Conservation (phyloP, 1,140 invertebrate genomes). For the Hirudo medicinalis region DNA sequence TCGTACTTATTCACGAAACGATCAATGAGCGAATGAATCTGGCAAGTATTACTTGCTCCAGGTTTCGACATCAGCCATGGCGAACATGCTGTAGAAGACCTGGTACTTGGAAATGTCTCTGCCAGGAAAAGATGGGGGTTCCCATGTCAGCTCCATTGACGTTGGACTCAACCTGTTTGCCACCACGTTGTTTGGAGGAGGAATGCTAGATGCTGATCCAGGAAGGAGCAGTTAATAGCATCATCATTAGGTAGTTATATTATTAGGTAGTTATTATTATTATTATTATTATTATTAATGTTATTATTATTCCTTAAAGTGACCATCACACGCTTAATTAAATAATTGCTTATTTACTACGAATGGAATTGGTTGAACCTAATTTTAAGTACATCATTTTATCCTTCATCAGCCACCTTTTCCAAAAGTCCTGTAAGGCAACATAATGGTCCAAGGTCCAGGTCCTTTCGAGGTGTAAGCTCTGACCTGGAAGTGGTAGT, state of each 20-base stretch:
- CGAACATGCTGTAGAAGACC: constrained; percentile 38
- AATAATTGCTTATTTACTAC: no score
- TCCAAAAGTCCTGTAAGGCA: constrained; percentile 60
- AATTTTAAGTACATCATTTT: no score
- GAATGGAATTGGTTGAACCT: no score
- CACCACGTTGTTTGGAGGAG: constrained; percentile 71
- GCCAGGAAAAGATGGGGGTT: constrained; percentile 53
- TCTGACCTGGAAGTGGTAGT: constrained; percentile 84
- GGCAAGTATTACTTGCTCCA: constrained; percentile 30
- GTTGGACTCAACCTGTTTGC: constrained; percentile 49
- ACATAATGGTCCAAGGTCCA: constrained; percentile 75
- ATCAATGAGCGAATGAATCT: constrained; percentile 10
- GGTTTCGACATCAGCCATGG: constrained; percentile 28
- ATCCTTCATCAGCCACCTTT: constrained; percentile 26
- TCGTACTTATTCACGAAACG: neutral
- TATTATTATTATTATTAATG: neutral
- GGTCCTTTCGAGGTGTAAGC: constrained; percentile 75
- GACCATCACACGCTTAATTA: no score
- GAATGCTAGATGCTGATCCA: constrained; percentile 60
- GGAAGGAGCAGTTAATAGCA: neutral
- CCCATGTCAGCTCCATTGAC: constrained; percentile 89
- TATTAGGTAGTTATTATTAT: neutral
- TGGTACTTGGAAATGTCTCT: constrained; percentile 61
- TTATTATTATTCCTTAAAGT: no score
- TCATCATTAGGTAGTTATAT: no score